Evolutionary conservation across 2,888 invertebrate genomes (phyloP).

Genomic region (Euspilapteryx auroguttella): DNA sequence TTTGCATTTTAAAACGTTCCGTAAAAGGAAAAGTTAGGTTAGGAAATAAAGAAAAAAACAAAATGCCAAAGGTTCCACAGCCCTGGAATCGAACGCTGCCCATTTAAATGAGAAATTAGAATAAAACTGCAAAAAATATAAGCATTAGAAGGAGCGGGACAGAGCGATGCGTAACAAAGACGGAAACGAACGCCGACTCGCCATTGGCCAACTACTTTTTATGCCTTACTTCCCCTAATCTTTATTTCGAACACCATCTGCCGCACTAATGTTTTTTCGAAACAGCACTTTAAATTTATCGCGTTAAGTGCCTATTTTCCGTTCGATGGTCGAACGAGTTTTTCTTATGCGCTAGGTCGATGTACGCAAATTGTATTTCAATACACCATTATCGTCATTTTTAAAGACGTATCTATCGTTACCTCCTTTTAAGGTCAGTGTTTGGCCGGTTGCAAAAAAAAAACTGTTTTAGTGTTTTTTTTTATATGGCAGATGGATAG

Average conservation of each 20-base stretch:
- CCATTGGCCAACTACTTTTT: conserved; percentile 57
- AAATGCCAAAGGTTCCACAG: conserved; percentile 30
- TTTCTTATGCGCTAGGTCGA: conserved; percentile 28
- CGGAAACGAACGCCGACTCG: conserved; percentile 17
- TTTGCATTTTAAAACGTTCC: too few relatives aligned
- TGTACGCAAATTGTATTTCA: conserved; percentile 43
- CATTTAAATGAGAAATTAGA: conserved; percentile 57
- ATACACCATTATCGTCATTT: conserved; percentile 18
- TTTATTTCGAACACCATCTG: conserved; percentile 56
- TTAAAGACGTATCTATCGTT: conserved; percentile 40
- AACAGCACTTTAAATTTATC: conserved; percentile 49
- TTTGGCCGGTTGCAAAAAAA: background rate
- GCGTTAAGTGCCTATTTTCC: conserved; percentile 41
- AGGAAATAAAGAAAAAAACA: background rate
- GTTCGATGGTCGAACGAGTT: conserved; percentile 18
- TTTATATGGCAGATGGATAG: too few relatives aligned
- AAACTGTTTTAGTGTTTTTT: too few relatives aligned
- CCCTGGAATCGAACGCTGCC: conserved; percentile 42
- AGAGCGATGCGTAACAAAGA: conserved; percentile 27
- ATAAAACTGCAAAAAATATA: conserved; percentile 56
- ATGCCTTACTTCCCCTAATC: conserved; percentile 60
- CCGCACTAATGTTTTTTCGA: conserved; percentile 46
- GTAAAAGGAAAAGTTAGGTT: too few relatives aligned
- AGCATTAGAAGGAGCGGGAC: conserved; percentile 43
- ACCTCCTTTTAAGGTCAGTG: conserved; percentile 36